phyloP scores from a whole-genome alignment of 2,797 vertebrate species.

The Danio tinwini region DNA sequence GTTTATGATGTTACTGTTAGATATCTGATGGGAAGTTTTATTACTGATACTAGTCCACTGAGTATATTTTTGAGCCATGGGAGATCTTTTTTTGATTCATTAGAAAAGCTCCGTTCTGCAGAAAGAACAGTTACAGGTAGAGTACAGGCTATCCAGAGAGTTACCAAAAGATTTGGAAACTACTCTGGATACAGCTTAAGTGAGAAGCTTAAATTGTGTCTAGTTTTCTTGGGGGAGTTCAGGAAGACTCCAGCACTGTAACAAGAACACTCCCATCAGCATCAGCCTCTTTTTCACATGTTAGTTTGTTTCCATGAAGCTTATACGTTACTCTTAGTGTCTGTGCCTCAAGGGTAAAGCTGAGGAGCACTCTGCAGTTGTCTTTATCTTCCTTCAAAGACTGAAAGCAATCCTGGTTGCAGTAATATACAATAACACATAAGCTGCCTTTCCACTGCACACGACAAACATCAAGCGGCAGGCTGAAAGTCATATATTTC shows the following conservation, averaged over 20 bases:
- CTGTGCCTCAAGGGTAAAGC: too few species aligned
- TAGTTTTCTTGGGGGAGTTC: constrained; percentile 10
- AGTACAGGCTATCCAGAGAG: constrained; percentile 42
- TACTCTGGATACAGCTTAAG: constrained; percentile 46
- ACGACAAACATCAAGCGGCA: too few species aligned
- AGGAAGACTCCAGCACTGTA: constrained; percentile 43
- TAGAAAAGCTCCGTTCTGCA: constrained; percentile 53
- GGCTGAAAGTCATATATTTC: too few species aligned
- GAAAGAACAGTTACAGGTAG: constrained; percentile 44
- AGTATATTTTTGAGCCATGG: constrained; percentile 23
- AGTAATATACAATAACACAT: constrained; percentile 27
- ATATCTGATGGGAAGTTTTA: neutral
- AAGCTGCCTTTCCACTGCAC: neutral
- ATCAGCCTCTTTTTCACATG: constrained; percentile 21
- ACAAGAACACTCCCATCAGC: constrained; percentile 25
- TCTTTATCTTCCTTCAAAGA: constrained; percentile 18
- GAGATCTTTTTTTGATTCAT: constrained; percentile 46
- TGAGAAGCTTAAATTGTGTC: constrained; percentile 45
- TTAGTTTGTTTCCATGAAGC: neutral
- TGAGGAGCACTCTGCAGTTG: constrained; percentile 15
- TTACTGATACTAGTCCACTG: constrained; percentile 17
- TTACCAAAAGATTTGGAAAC: constrained; percentile 50
- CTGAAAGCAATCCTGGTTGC: constrained; percentile 27
- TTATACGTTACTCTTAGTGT: too few species aligned
- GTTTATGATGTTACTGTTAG: constrained; percentile 13